Evolutionary conservation across 2,888 invertebrate species (phyloP), one percentile per base, ranked within the genome.

Genomic region (Conchocele bisecta): DNA sequence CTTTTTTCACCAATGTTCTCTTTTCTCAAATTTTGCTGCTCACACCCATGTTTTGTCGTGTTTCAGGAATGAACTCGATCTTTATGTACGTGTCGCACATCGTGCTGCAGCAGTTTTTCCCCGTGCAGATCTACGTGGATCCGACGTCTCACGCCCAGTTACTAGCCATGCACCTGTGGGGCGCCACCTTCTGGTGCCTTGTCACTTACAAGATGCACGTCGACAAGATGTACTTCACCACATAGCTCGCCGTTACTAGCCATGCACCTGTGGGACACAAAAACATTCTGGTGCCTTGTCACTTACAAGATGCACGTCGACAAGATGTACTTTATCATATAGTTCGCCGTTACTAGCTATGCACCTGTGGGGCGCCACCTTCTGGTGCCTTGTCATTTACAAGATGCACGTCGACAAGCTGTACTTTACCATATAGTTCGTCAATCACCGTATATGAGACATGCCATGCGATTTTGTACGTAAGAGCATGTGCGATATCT

Each of bases 11-110:
- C n/a, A n/a, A n/a, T n/a, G n/a, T n/a, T n/a, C n/a, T n/a, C n/a
- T n/a, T n/a, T n/a, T n/a, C n/a, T n/a, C n/a, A n/a, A n/a, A n/a
- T n/a, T n/a, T n/a, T n/a, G n/a, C n/a, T n/a, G n/a, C n/a, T n/a
- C n/a, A n/a, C n/a, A n/a, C n/a, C n/a, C n/a, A n/a, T n/a, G n/a
- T n/a, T n/a, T n/a, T n/a, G n/a, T n/a, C n/a, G n/a, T n/a, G n/a
- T n/a, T 85, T 24, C 84, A 92, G 98, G 98, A 11, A 96, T 97
- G 94, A 98, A 98, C 92, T 95, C 97, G 28, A 95, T 97, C 65
- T 93, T 96, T 3, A 93, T 98, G 85, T 98, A 98, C 91, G 93
- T 96, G 11, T 97, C 97, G 0, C 97, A 98, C 89, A 93, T 93
- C 9, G 89, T 97, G 2, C 94, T 95, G 79, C 93, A 94, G 69